Conservation (phyloP, 2,888 invertebrate genomes). For the Blomia tropicalis region DNA sequence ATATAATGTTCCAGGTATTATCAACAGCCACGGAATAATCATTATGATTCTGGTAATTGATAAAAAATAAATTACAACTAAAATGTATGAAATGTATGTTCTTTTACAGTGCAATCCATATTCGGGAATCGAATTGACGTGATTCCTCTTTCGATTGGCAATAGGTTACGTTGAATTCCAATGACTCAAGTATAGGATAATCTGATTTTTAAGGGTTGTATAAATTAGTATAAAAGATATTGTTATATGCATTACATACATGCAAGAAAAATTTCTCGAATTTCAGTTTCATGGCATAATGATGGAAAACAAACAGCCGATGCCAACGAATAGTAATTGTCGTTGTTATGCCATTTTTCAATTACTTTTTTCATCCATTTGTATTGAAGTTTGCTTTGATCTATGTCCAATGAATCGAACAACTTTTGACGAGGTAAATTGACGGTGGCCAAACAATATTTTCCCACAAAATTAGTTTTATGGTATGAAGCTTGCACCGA, state of each 20-base stretch:
- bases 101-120: constrained; percentile 6
- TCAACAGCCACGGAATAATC: background rate
- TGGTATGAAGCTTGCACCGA: constrained; percentile 2
- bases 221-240: background rate
- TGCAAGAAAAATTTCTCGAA: background rate
- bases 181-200: background rate
- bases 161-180: constrained; percentile 12
- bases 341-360: constrained; percentile 13
- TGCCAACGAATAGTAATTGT: constrained; percentile 7
- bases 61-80: background rate
- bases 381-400: background rate
- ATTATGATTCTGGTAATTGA: background rate
- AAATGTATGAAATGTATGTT: background rate
- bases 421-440: background rate
- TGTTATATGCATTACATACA: background rate
- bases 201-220: constrained; percentile 8
- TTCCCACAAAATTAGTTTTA: constrained; percentile 7
- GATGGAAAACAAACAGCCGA: constrained; percentile 21
- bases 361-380: constrained; percentile 2
- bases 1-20: background rate
- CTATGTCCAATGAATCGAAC: background rate
- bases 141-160: constrained; percentile 10
- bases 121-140: background rate
- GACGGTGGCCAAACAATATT: constrained; percentile 20
- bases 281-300: background rate